Base-by-base conservation (phyloP, 2,113 vertebrate genomes). In the Ifrita kowaldi region DNA sequence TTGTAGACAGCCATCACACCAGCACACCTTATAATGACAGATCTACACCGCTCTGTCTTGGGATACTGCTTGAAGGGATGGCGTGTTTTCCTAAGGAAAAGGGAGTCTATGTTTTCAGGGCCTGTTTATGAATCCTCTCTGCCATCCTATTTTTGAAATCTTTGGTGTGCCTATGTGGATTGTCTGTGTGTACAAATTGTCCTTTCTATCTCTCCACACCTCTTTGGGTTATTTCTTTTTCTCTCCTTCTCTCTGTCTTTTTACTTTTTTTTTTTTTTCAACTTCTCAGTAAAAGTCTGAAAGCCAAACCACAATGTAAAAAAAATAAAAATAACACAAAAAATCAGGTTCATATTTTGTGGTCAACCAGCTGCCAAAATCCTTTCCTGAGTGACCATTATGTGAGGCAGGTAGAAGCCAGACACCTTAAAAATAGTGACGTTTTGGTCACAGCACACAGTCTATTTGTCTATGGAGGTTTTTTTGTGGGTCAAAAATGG, bases 11-110 rank as follows among this genome's bases (percentile, higher is more conserved):
- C 95, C 97, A 77, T 97, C 91, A 23, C 84, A 87, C 94, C 96
- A 96, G 76, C 98, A 98, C 98, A 98, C 98, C 98, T 99, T 98
- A 96, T 95, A 87, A 97, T 96, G 97, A 97, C 68, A 95, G 94
- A 96, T 94, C 92, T 97, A 91, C 98, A 97, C 74, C 35, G 8
- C 87, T 84, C 52, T 52, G 87, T 95, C 97, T 77, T 42, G 44
- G 95, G 94, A 97, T 94, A 90, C 52, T 97, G 71, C 71, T 89
- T 13, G 7, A 89, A 94, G 93, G 57, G 84, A 71, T 19, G 37
- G 37, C 1, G 37, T 96, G 79, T 95, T 97, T 96, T 86, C 86
- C 76, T 77, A 90, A 95, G 76, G 84, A 87, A 95, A 94, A 93
- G 47, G 83, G 50, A 95, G 46, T 37, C 10, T 33, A 11, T 33